A percentile compares a stretch with the other conserved stretches of the same genome.
Evolutionary conservation across 2,888 invertebrate genomes (phyloP).

Genomic region (Phengaris arion): DNA sequence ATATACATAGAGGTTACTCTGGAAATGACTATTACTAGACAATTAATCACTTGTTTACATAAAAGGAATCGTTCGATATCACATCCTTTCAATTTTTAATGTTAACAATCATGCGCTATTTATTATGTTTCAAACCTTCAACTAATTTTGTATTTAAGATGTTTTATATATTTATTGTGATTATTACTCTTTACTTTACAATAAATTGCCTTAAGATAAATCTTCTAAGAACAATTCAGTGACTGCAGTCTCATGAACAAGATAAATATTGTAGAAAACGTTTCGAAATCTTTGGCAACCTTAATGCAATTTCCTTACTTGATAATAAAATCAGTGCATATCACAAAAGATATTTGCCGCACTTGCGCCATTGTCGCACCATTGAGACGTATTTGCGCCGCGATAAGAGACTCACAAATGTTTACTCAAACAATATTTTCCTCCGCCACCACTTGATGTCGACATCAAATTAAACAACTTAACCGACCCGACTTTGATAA

Average conservation of each 20-base stretch:
- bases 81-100: constrained; percentile 6
- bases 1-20: constrained; percentile 20
- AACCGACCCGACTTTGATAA: constrained; percentile 62
- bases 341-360: constrained; percentile 38
- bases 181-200: not conserved
- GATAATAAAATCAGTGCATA: constrained; percentile 42
- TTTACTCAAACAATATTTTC: constrained; percentile 73
- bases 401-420: constrained; percentile 65
- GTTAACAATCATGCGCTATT: not conserved
- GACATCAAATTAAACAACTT: constrained; percentile 74
- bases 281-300: constrained; percentile 29
- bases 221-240: not conserved
- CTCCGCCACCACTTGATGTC: constrained; percentile 67
- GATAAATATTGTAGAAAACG: constrained; percentile 1
- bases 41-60: constrained; percentile 19
- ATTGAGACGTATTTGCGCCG: constrained; percentile 53
- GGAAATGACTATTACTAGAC: constrained; percentile 15
- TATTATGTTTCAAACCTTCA: constrained; percentile 11
- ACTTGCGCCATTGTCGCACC: constrained; percentile 43
- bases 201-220: not conserved
- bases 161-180: not conserved
- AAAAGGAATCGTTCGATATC: constrained; percentile 12
- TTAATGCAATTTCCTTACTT: constrained; percentile 41
- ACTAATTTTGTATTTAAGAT: not conserved
- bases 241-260: not conserved